phyloP scores from a whole-genome alignment of 2,797 vertebrate genomes.

The Loriculus beryllinus region DNA sequence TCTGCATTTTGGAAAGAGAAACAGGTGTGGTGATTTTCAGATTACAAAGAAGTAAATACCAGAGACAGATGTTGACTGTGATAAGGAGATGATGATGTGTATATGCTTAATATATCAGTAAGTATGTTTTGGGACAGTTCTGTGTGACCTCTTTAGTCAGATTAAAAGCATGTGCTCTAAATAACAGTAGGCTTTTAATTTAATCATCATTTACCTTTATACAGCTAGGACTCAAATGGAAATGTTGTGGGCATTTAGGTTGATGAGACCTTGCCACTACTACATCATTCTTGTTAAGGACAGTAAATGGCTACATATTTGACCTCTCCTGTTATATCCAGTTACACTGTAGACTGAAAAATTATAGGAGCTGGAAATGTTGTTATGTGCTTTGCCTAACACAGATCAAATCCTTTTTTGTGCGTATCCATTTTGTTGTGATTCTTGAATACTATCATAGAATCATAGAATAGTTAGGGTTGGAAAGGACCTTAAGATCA shows the following conservation, averaged over 20 bases:
- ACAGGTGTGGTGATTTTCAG: background rate
- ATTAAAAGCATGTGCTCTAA: slow-evolving; percentile 55
- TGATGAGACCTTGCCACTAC: slow-evolving; percentile 35
- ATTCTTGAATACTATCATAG: background rate
- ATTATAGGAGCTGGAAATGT: background rate
- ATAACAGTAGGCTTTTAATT: slow-evolving; percentile 65
- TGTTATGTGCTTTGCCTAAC: background rate
- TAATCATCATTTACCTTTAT: slow-evolving; percentile 60
- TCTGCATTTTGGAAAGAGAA: background rate
- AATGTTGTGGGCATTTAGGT: slow-evolving; percentile 35
- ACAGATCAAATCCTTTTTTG: background rate
- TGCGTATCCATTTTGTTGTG: background rate
- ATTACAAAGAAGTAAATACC: background rate
- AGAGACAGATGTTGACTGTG: slow-evolving; percentile 23
- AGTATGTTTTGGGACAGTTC: slow-evolving; percentile 29
- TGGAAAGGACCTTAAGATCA: too few species aligned
- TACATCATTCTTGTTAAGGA: slow-evolving; percentile 11
- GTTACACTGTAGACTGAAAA: slow-evolving; percentile 16
- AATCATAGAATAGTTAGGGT: too few species aligned
- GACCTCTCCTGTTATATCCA: slow-evolving; percentile 26
- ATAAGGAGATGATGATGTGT: slow-evolving; percentile 51
- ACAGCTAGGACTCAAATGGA: slow-evolving; percentile 20
- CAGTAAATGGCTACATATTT: slow-evolving; percentile 33
- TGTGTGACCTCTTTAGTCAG: slow-evolving; percentile 44
- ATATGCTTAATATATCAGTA: slow-evolving; percentile 48